Conservation (phyloP, 2,888 invertebrate species). For the Brachypalpus laphriformis region DNA sequence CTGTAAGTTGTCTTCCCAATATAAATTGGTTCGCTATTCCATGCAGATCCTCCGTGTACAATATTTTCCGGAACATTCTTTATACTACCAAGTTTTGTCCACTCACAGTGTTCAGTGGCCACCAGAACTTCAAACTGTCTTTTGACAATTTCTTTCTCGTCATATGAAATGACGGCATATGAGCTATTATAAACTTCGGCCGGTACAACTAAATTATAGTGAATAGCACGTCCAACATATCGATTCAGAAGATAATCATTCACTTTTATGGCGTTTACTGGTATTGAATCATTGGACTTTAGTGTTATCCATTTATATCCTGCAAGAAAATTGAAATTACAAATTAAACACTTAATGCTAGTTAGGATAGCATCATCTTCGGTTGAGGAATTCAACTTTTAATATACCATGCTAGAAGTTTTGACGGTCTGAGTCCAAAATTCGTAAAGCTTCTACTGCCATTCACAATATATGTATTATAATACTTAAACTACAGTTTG, state of each 20-base stretch:
- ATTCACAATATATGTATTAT: too few relatives aligned
- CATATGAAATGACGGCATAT: neutral
- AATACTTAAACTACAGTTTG: too few relatives aligned
- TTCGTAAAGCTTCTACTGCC: too few relatives aligned
- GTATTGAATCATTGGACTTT: neutral
- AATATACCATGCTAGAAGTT: neutral
- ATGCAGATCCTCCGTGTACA: slow-evolving; percentile 13
- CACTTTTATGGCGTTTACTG: neutral
- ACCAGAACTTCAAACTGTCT: neutral
- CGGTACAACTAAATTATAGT: slow-evolving; percentile 1
- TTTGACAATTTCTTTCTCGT: neutral
- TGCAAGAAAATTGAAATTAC: neutral
- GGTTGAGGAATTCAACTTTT: too few relatives aligned
- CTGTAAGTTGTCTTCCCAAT: neutral
- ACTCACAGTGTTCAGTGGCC: slow-evolving; percentile 2
- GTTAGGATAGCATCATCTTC: too few relatives aligned
- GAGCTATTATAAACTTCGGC: neutral
- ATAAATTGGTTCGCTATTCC: slow-evolving; percentile 12
- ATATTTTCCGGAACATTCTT: neutral
- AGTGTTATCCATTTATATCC: slow-evolving; percentile 24
- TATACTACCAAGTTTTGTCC: neutral
- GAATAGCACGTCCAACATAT: slow-evolving; percentile 11
- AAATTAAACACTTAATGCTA: too few relatives aligned
- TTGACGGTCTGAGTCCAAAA: too few relatives aligned
- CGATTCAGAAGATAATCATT: neutral